These are phyloP conservation scores for Aphelocoma californica DNA, from an alignment of 2,797 vertebrate species.

Conservation along the genomic window DNA sequence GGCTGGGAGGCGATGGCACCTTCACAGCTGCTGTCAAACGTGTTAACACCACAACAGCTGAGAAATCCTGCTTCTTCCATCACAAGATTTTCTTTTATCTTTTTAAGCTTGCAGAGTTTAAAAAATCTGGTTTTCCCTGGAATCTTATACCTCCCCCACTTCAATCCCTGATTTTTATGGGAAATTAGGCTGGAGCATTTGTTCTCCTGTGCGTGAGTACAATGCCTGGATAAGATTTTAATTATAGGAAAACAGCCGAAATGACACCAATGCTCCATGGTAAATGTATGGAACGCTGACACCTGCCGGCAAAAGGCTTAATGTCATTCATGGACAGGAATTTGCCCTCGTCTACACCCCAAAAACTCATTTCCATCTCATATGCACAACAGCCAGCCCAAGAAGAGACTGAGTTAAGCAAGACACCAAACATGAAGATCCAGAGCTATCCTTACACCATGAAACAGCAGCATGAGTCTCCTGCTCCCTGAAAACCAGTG, in stretches of 20 bases:
- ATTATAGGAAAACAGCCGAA: not conserved
- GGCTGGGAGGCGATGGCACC: not conserved
- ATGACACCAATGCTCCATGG: not conserved
- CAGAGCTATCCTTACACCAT: not conserved
- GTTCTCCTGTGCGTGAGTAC: not conserved
- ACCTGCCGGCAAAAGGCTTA: conserved; percentile 59
- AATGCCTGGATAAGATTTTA: not conserved
- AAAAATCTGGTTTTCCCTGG: not conserved
- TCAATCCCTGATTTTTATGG: not conserved
- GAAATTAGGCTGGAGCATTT: not conserved
- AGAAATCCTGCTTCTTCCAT: not conserved
- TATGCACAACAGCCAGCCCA: not conserved
- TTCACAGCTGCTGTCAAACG: not conserved
- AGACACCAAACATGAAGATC: not conserved
- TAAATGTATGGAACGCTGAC: conserved; percentile 61
- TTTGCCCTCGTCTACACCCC: not conserved
- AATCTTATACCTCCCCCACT: not conserved
- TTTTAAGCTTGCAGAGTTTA: not conserved
- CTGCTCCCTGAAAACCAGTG: not conserved
- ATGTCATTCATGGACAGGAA: not conserved
- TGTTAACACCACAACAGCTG: not conserved
- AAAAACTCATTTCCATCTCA: not conserved
- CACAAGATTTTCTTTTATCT: not conserved
- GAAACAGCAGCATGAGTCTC: not conserved
- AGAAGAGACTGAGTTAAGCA: not conserved